These are phyloP conservation scores for Stomatorhinus walkeri DNA, from an alignment of 2,797 vertebrate species.

Conservation along the genomic window DNA sequence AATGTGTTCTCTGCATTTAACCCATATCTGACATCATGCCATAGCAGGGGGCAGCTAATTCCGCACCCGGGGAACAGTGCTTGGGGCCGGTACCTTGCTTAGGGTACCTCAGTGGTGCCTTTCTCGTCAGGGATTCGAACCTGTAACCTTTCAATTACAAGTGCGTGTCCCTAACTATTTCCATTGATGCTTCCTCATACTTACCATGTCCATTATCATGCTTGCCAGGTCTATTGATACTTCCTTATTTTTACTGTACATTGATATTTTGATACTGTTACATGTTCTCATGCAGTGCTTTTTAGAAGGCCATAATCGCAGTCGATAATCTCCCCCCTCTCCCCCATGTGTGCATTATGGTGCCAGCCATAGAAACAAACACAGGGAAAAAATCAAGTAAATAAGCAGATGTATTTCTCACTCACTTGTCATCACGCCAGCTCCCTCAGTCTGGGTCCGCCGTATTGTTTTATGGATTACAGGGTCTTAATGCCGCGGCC, in stretches of 20 bases:
- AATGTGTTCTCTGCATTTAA: too few relatives aligned
- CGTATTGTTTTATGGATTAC: slow-evolving; percentile 21
- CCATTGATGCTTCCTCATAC: not conserved
- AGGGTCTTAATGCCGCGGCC: slow-evolving; percentile 17
- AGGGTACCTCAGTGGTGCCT: too few relatives aligned
- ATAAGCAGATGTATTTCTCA: not conserved
- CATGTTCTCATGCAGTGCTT: not conserved
- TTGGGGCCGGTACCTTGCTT: too few relatives aligned
- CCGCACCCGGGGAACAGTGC: too few relatives aligned
- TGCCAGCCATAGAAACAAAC: not conserved
- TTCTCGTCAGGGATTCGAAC: too few relatives aligned
- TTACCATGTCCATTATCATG: not conserved
- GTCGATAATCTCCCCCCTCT: not conserved
- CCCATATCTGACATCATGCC: too few relatives aligned
- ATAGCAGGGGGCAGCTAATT: too few relatives aligned
- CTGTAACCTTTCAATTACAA: too few relatives aligned
- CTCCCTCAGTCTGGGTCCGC: not conserved
- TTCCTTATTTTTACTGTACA: not conserved
- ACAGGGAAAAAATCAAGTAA: not conserved
- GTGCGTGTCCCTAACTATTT: not conserved
- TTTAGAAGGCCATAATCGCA: not conserved
- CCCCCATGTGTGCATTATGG: not conserved
- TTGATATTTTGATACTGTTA: not conserved
- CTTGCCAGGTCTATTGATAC: not conserved
- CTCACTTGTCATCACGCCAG: not conserved